Conservation (phyloP, 2,888 invertebrate genomes). For the Calameuta idolon region DNA sequence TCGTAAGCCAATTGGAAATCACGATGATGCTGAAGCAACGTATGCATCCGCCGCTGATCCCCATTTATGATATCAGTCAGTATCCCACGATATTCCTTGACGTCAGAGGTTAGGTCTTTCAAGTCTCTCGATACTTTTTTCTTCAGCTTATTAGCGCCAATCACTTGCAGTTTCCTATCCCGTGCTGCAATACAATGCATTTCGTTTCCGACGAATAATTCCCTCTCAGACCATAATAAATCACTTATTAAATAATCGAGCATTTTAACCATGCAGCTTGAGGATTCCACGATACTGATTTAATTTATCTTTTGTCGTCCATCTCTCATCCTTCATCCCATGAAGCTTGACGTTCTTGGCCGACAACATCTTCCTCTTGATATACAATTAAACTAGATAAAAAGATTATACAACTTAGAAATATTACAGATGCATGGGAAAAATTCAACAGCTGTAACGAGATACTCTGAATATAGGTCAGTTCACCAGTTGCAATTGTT, state of each 20-base stretch:
- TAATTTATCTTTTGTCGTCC: slow-evolving; percentile 76
- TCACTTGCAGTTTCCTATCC: slow-evolving; percentile 73
- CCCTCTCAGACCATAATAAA: neutral
- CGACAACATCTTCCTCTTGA: slow-evolving; percentile 67
- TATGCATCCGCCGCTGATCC: slow-evolving; percentile 72
- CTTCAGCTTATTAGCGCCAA: slow-evolving; percentile 69
- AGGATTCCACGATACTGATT: slow-evolving; percentile 76
- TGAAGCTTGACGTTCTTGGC: slow-evolving; percentile 73
- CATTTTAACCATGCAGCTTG: slow-evolving; percentile 73
- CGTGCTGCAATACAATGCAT: slow-evolving; percentile 65
- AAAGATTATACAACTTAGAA: neutral
- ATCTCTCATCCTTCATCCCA: slow-evolving; percentile 75
- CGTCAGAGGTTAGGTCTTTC: slow-evolving; percentile 71
- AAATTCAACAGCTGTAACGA: neutral
- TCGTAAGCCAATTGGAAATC: slow-evolving; percentile 72
- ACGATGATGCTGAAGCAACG: slow-evolving; percentile 72
- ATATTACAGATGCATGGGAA: neutral
- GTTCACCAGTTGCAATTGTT: neutral
- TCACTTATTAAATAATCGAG: slow-evolving; percentile 7
- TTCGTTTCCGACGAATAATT: neutral
- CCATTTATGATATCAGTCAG: slow-evolving; percentile 73
- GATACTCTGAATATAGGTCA: neutral
- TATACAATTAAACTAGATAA: neutral
- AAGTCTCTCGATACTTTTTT: slow-evolving; percentile 72
- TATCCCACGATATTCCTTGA: slow-evolving; percentile 70